These are phyloP conservation scores for Nyctibius grandis DNA, from an alignment of 2,797 vertebrate species.

Conservation along the genomic window DNA sequence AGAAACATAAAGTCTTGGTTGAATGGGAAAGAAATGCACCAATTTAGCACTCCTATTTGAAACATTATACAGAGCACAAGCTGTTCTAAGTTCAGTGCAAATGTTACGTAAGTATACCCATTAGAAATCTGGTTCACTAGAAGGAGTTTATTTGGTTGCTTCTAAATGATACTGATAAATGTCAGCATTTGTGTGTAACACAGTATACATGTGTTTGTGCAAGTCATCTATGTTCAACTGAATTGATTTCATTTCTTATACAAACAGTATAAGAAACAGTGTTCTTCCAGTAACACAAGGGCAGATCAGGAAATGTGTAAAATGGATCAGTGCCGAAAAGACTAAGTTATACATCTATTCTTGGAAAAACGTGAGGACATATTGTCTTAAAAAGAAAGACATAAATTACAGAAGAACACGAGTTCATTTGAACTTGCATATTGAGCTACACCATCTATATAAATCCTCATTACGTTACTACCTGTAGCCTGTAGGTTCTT, in stretches of 20 bases:
- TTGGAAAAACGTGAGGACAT: background rate
- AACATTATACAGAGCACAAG: background rate
- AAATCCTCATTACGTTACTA: background rate
- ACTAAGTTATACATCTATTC: constrained; percentile 18
- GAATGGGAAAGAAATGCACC: background rate
- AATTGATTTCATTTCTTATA: constrained; percentile 41
- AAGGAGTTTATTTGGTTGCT: background rate
- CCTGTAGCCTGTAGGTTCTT: background rate
- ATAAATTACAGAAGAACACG: background rate
- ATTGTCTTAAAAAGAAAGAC: constrained; percentile 18
- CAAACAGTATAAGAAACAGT: no score
- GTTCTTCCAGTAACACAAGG: constrained; percentile 12
- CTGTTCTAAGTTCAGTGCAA: background rate
- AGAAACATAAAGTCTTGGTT: constrained; percentile 46
- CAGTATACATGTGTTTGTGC: background rate
- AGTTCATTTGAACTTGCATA: background rate
- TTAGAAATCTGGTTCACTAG: background rate
- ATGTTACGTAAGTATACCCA: background rate
- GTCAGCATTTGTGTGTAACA: background rate
- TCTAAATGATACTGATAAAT: background rate
- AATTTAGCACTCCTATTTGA: constrained; percentile 28
- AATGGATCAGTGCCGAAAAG: constrained; percentile 52
- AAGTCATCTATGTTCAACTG: background rate
- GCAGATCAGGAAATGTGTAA: constrained; percentile 46
- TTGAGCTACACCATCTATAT: background rate